Base-by-base conservation (phyloP, 2,888 invertebrate genomes). In the Cryptus armator region DNA sequence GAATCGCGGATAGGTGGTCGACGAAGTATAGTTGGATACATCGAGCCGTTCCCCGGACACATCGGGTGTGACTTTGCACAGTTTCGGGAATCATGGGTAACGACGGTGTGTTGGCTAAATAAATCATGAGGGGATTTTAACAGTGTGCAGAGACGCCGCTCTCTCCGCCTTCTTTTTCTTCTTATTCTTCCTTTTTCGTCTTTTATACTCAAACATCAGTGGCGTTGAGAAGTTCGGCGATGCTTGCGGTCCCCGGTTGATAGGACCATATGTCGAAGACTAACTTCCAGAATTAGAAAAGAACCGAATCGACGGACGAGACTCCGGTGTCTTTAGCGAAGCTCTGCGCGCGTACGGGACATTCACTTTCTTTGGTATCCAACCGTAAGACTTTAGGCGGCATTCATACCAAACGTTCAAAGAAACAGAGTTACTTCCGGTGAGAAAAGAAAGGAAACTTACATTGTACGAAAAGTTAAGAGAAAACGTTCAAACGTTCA, bases 251-350 rank as follows among this genome's bases (percentile, higher is more conserved):
- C 19, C 43, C 37, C 74, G 81, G 6, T 51, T 72, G 77, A 77
- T 82, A 67, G 82, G 32, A 83, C 70, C 87, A 87, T 82, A 80
- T 87, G 86, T 85, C 84, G 81, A 86, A 84, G 67, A 37, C 44
- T 10, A 80, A 82, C 77, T 62, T 85, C 86, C 87, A 84, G 80
- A 87, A 82, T 87, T 87, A 87, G 86, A 86, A 77, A 62, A 76
- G 71, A 82, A 48, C 46, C 76, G 62, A 44, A 81, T 81, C 81
- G 76, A 64, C 81, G 24, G 43, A 81, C 62, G 66, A 2, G 19
- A 66, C 71, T 14, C 32, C 37, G 37, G 43, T 5, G 14, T 19
- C 43, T 51, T 12, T 9, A 16, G 56, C 53, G n/a, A 3, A 14
- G 29, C 14, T 62, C 29, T 6, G 29, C 48, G 62, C 16, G 64